These are phyloP conservation scores for Ceriagrion tenellum DNA, from an alignment of 2,888 invertebrate species.

Conservation along the genomic window DNA sequence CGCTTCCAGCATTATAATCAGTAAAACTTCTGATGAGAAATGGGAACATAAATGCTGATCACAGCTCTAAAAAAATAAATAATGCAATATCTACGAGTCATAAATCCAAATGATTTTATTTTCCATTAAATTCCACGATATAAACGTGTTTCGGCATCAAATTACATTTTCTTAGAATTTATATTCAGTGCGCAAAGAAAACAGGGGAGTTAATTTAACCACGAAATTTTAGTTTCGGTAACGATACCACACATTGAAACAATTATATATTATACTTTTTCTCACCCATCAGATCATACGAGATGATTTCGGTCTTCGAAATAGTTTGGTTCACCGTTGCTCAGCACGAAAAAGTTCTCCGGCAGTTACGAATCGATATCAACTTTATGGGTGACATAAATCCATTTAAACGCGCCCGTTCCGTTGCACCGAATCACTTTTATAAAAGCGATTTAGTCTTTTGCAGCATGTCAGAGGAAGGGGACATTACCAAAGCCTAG, in stretches of 20 bases:
- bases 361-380: neutral
- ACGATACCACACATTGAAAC: no score
- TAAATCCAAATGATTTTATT: no score
- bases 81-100: no score
- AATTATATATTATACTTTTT: neutral
- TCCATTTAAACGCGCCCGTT: neutral
- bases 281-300: neutral
- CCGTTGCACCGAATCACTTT: neutral
- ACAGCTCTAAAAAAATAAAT: neutral
- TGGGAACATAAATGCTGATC: neutral
- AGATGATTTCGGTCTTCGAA: neutral
- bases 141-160: no score
- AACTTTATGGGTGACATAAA: constrained; percentile 1
- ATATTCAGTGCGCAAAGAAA: no score
- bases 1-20: no score
- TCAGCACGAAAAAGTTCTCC: neutral
- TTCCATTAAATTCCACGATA: no score
- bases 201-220: neutral
- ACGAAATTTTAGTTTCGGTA: neutral
- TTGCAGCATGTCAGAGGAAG: constrained; percentile 14
- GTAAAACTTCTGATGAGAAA: no score
- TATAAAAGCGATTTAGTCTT: neutral
- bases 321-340: neutral
- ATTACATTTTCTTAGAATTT: no score
- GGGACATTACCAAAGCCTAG: neutral